Evolutionary conservation across 2,888 invertebrate species (phyloP), one percentile per base, ranked within the genome.

Genomic region (Amphipyra tragopoginis): DNA sequence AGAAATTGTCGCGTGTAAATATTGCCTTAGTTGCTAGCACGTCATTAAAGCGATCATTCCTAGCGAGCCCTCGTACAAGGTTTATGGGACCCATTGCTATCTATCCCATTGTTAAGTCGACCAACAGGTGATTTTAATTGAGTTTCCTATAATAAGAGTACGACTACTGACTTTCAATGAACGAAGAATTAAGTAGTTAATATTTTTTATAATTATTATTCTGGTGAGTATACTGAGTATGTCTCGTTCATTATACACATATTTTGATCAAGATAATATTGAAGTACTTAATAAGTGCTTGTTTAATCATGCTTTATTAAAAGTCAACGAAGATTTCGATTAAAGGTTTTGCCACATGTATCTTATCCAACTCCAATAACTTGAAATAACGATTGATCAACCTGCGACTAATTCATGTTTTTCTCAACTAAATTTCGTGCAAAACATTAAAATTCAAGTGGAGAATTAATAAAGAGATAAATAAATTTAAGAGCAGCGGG

Each of bases 381-480:
- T 58, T 48, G 53, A 62, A 60, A 59, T 65, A n/a, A 47, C 44
- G 36, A 70, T 72, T 43, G 53, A 70, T 67, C 48, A 56, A 71
- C 66, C 63, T 69, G 58, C 65, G 45, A 64, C 50, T 61, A 77
- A 65, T 70, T 53, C 53, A 14, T 64, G 62, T 73, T 65, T 71
- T 72, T 67, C 60, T 61, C 51, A 73, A 53, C 50, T 74, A 70
- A 82, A 86, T 86, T 88, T 87, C 79, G 86, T 83, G 77, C 86
- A 82, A 88, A 87, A 87, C 89, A 90, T 90, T 90, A 91, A 93
- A 90, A 91, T 91, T 90, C 91, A 89, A 91, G 89, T 89, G 77
- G 87, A 89, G 93, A 91, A 94, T 93, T 94, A 94, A 94, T 94
- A 93, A 93, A 94, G 94, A 93, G 91, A 94, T 94, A 93, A 93